Base-by-base conservation (phyloP, 2,888 invertebrate genomes). In the Azorinus chamasolen region DNA sequence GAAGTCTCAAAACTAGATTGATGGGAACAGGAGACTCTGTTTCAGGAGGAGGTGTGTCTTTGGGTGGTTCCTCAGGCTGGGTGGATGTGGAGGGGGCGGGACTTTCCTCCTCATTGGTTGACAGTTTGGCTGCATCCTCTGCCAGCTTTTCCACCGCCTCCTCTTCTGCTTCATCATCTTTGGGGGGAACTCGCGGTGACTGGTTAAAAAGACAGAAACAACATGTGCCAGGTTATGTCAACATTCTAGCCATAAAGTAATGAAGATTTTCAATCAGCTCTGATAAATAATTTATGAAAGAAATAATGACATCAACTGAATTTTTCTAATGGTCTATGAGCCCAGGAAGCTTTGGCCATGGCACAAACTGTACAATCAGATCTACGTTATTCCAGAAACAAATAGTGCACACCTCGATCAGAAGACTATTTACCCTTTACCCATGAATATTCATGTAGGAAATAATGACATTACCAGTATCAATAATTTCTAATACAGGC, bases 1-100 rank as follows among this genome's bases (percentile, higher is more conserved):
- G 84, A 68, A 91, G 82, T 54, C 91, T 83, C 51, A 91, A 78
- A 16, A 91, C 91, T 63, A 91, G 76, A 66, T 90, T 90, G 50
- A 89, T 87, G 20, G 87, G 77, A 10, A 76, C 50, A 27, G 66
- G 55, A 18, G 48, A 50, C 16, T 71, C 58, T 18, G 39, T 37
- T 18, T 25, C 25, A 12, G 53, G 53, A 25, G 53, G 45, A 16
- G 59, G n/a, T 32, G 32, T 32, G 0, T 59, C 59, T 18, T 20
- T 45, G 45, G n/a, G 24, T 18, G 27, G 48, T 50, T 54, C 48
- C 24, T 59, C 39, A 2, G 39, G 25, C 14, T 55, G 39, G 18
- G 46, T 16, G 27, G 65, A 5, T n/a, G 55, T 22, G 25, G 48
- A 14, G 45, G 22, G 22, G 16, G 46, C 43, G 0, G 55, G 39